These are phyloP conservation scores for Mesochorus sp. DNA, from an alignment of 2,888 invertebrate genomes.

Conservation along the genomic window DNA sequence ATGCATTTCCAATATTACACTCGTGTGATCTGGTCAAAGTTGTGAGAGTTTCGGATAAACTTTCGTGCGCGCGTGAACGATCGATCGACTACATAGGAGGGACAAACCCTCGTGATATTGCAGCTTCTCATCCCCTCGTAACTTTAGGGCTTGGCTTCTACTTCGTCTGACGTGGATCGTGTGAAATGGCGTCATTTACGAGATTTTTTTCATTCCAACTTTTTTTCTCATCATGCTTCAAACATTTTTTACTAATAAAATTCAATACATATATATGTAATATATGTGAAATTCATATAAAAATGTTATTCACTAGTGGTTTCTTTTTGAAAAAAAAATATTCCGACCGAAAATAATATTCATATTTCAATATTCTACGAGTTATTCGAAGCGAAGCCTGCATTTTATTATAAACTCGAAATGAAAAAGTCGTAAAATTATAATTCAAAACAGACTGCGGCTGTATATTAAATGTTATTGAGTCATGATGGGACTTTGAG, in stretches of 20 bases:
- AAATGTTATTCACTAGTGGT: no score
- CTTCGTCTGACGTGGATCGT: background rate
- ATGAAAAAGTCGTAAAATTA: background rate
- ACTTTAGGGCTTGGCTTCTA: background rate
- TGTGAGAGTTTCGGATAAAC: conserved; percentile 51
- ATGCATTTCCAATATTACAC: conserved; percentile 39
- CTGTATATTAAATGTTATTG: background rate
- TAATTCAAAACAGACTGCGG: background rate
- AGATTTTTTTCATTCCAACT: background rate
- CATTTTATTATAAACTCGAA: background rate
- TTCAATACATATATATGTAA: no score
- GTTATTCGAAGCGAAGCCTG: background rate
- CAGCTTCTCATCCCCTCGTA: background rate
- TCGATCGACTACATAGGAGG: conserved; percentile 30
- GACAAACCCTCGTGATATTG: conserved; percentile 16
- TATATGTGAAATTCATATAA: no score
- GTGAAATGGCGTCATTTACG: background rate
- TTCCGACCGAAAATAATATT: no score
- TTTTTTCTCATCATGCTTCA: no score
- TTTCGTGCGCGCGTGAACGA: conserved; percentile 46
- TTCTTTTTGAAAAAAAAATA: no score
- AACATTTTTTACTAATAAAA: no score
- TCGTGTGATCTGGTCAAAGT: conserved; percentile 46
- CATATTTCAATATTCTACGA: background rate
- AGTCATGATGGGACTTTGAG: background rate